Evolutionary conservation across 2,113 vertebrate genomes (phyloP), one percentile per base, ranked within the genome.

Genomic region (human): DNA sequence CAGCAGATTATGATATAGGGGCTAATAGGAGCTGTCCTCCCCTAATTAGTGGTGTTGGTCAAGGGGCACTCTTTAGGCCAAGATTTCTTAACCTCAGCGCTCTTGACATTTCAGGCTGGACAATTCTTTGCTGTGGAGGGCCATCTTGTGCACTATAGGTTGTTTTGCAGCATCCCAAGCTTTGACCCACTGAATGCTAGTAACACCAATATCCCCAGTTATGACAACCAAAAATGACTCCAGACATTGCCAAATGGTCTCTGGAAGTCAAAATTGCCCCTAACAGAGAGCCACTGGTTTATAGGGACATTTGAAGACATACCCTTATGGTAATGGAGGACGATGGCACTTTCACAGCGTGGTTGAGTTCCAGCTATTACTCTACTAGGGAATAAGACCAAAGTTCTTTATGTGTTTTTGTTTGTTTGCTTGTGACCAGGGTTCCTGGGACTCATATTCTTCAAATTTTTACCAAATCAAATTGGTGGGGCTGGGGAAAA

Each of bases 401-500:
- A 90, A 64, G 5, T 83, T 89, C 35, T 16, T 86, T 43, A n/a
- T 50, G 22, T 88, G 1, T 32, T 86, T 92, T 82, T 66, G 12
- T 81, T 84, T 89, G 40, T 61, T 94, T 80, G 25, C 95, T 94
- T 80, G 25, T 96, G 79, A 78, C 16, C 68, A 82, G 8, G 87
- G 73, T 64, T 86, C 40, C 8, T 92, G 38, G n/a, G 6, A 78
- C 38, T 66, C 50, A 76, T 61, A 84, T 43, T 93, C 7, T 57
- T 90, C 9, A 70, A 32, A 66, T 81, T 70, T 83, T 72, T 72
- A 50, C 55, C 45, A 72, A 89, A 70, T 94, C 50, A 83, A 50
- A 52, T 32, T 75, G 61, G 76, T 91, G 16, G 43, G 38, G 25
- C 30, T 81, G 83, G 8, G 38, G 23, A 81, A 94, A 72, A 92